Evolutionary conservation across 1,140 invertebrate species (phyloP), one percentile per base, ranked within the genome.

Genomic region (Drosophila nigrodunni): DNA sequence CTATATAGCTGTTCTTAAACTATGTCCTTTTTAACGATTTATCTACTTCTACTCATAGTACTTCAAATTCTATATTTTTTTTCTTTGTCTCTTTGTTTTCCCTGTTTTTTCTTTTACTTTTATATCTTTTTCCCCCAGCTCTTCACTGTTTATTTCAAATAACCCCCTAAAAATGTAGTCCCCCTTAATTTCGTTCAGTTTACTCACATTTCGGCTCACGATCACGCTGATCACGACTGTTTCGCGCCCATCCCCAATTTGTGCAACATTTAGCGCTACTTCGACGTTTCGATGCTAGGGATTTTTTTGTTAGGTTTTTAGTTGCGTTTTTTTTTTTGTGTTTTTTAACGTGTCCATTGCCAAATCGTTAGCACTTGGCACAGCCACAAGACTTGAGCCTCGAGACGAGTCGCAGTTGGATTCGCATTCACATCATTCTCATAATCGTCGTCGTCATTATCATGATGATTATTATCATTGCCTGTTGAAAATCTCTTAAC

Each of bases 281-380:
- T 52, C 57, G 55, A 39, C 64, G 66, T 41, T 44, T 74, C 60
- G 69, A 50, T 82, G 76, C 59, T 66, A 68, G 73, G 76, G 77
- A 65, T 64, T 55, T 39, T 39, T n/a, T 41, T 41, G 25, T 30
- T 67, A 21, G 11, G 8, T 55, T 44, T 55, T 30, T 41, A 39
- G 25, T 70, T 49, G 25, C 35, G 18, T 61, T 59, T 59, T 52
- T 59, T 59, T 52, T 66, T 39, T 57, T 62, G 15, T 49, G 15
- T 49, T 13, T 39, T 62, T 52, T 62, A 37, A 47, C 52, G 67
- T 75, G 77, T 75, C 80, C 80, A 80, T 89, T 89, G 80, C 85
- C 85, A 89, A 89, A 89, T 89, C 85, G 80, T 89, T 89, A 89
- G 81, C 85, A 89, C 85, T 85, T 89, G 86, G 83, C 81, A 67